These are phyloP conservation scores for Phlogophora meticulosa DNA, from an alignment of 2,888 invertebrate species.

Conservation along the genomic window DNA sequence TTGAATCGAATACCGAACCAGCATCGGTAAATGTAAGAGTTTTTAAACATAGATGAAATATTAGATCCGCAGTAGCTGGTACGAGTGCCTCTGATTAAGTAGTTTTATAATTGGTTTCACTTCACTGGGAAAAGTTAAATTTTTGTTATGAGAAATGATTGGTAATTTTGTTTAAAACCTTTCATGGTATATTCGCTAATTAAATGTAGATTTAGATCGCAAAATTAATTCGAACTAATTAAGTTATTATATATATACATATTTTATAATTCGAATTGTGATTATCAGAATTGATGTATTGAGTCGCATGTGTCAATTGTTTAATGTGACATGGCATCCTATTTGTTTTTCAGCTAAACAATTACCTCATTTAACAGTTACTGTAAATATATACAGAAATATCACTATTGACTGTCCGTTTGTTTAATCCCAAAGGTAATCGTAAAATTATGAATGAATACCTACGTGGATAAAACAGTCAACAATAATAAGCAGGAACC, in stretches of 20 bases:
- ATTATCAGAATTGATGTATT: constrained; percentile 3
- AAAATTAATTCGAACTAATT: not conserved
- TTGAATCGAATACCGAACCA: constrained; percentile 62
- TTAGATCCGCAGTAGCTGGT: constrained; percentile 21
- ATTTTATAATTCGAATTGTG: not conserved
- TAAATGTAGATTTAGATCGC: not conserved
- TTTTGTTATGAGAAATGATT: constrained; percentile 21
- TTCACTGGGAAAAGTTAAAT: constrained; percentile 30
- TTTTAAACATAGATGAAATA: constrained; percentile 62
- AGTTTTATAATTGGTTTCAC: constrained; percentile 41
- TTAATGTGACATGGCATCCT: not conserved
- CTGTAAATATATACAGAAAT: not conserved
- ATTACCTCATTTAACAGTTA: not conserved
- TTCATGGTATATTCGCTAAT: not conserved
- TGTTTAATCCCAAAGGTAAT: not conserved
- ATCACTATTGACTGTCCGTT: not conserved
- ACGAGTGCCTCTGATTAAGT: constrained; percentile 53
- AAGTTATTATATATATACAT: no score
- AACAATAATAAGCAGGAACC: not conserved
- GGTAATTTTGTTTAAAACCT: not conserved
- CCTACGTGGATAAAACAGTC: no score
- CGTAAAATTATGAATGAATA: no score
- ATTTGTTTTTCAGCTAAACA: not conserved
- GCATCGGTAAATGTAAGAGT: constrained; percentile 43
- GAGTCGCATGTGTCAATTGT: not conserved